Conservation (phyloP, 2,113 vertebrate genomes). For the Channa argus region DNA sequence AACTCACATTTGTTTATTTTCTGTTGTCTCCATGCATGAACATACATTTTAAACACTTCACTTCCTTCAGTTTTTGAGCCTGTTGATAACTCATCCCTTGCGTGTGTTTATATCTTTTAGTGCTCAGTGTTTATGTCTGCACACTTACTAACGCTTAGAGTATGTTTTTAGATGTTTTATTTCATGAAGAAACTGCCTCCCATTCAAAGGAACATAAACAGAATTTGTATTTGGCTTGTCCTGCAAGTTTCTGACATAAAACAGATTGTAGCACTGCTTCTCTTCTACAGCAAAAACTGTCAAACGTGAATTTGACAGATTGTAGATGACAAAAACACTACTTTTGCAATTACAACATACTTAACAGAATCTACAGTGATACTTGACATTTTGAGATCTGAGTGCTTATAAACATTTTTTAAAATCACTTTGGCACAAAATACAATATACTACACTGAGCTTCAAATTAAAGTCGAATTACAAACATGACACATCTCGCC, state of each 20-base stretch:
- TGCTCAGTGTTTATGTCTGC: constrained; percentile 12
- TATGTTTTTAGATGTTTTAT: constrained; percentile 13
- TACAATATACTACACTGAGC: neutral
- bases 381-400: too few species aligned
- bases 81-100: constrained; percentile 30
- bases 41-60: constrained; percentile 34
- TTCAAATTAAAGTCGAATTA: too few species aligned
- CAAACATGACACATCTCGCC: neutral
- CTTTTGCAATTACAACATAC: too few species aligned
- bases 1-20: constrained; percentile 49
- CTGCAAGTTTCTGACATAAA: neutral
- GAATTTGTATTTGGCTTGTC: neutral
- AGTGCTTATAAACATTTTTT: too few species aligned
- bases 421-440: too few species aligned
- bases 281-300: neutral
- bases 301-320: too few species aligned
- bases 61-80: constrained; percentile 27
- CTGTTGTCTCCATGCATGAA: constrained; percentile 72
- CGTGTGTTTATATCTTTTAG: constrained; percentile 7
- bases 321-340: too few species aligned
- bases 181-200: constrained; percentile 65
- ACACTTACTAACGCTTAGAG: constrained; percentile 15
- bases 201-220: constrained; percentile 14
- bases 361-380: too few species aligned
- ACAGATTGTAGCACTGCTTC: neutral